These are phyloP conservation scores for Dysmachus trigonus DNA, from an alignment of 2,888 invertebrate species.

Conservation along the genomic window DNA sequence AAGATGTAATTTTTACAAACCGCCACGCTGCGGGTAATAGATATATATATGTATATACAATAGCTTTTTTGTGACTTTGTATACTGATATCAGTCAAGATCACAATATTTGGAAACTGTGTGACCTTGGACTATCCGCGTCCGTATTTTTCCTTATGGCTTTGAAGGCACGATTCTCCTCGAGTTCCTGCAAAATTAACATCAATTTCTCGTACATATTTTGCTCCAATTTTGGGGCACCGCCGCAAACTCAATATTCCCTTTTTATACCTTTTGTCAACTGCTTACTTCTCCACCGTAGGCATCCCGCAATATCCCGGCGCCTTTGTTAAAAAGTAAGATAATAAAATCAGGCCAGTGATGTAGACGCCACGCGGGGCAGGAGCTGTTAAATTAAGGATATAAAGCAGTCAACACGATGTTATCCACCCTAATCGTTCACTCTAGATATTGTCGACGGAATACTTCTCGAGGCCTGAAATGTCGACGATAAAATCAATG, in stretches of 20 bases:
- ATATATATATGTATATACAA: neutral
- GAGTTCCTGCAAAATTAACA: neutral
- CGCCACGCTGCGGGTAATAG: neutral
- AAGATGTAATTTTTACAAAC: neutral
- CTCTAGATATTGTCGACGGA: constrained; percentile 5
- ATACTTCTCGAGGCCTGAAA: constrained; percentile 15
- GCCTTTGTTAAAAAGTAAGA: neutral
- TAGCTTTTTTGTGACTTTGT: neutral
- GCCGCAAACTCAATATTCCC: neutral
- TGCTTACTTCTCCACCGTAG: neutral
- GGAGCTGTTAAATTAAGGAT: constrained; percentile 23
- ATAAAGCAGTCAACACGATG: constrained; percentile 34
- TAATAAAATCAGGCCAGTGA: neutral
- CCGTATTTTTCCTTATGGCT: neutral
- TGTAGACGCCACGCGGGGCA: neutral
- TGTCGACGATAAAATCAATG: constrained; percentile 25
- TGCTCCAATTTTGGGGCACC: neutral
- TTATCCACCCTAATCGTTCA: constrained; percentile 36
- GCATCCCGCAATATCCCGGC: neutral
- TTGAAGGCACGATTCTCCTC: neutral
- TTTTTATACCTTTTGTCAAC: neutral
- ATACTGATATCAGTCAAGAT: neutral
- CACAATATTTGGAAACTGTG: neutral
- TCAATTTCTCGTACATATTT: neutral
- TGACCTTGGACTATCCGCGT: neutral